Base-by-base conservation (phyloP, 53 echinoderm and acorn worm genomes). In the Holothuria leucospilota region DNA sequence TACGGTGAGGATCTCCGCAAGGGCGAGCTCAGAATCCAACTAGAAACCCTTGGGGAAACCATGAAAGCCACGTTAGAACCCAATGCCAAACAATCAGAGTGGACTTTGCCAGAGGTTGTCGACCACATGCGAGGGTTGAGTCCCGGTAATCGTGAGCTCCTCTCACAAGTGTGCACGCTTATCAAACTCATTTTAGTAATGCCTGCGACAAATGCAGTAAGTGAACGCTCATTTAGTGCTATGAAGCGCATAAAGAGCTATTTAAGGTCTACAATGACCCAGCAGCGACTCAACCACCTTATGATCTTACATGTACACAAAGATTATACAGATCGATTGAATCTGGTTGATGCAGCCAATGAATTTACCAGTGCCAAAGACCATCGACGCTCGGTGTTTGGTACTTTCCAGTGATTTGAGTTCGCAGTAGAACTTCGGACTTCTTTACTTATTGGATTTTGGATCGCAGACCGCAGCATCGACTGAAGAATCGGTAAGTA, bases 281-380 rank as follows among this genome's bases (percentile, higher is more conserved):
- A 87, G 87, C 49, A 79, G 34, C 87, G 87, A 63, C 87, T 87
- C 86, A 78, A 86, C 86, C 86, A 77, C 59, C 86, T 86, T 52
- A 77, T 86, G 86, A 29, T 86, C 23, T 41, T 84, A 59, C 72
- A 86, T 39, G 74, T 86, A 27, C 86, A 74, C 86, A 86, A 71
- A 74, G 74, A 86, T 25, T 20, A 72, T n/a, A n/a, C n/a, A n/a
- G n/a, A n/a, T n/a, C n/a, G n/a, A n/a, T n/a, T n/a, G n/a, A n/a
- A n/a, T n/a, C 27, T 86, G 59, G 51, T 72, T 59, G 74, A 71
- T 3, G 74, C 20, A 27, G 71, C 72, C n/a, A 86, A 74, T 73
- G 74, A 86, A 25, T 86, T 75, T 74, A 46, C 69, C 41, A 67
- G 46, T 65, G 59, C 8, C 20, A 71, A 20, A 30, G 41, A 40